A percentile compares a stretch with the other conserved stretches of the same genome.
Evolutionary conservation across 35 echinoderm and acorn worm genomes (phyloP).

Genomic region (Holothuria glaberrima): DNA sequence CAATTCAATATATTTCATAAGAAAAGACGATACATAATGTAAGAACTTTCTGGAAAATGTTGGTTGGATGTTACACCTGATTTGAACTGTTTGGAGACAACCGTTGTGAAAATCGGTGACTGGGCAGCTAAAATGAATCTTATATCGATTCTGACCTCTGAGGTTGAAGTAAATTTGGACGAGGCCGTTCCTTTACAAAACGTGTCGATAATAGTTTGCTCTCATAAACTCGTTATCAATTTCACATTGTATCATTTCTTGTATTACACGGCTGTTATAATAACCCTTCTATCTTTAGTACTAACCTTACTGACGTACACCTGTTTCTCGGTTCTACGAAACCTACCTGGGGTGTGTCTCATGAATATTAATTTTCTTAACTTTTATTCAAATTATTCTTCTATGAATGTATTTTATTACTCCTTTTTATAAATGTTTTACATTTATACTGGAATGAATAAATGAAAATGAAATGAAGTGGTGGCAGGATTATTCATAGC

Average conservation of each 20-base stretch:
- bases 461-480: too few relatives aligned
- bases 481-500: slow-evolving; percentile 69
- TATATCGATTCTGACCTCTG: background rate
- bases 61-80: background rate
- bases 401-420: too few relatives aligned
- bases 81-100: background rate
- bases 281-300: slow-evolving; percentile 37
- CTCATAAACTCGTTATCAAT: background rate
- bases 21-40: background rate
- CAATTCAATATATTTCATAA: too few relatives aligned
- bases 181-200: background rate
- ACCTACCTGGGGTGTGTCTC: slow-evolving; percentile 66
- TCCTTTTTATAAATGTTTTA: too few relatives aligned
- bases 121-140: background rate
- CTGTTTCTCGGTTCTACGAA: slow-evolving; percentile 59
- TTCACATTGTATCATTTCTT: background rate
- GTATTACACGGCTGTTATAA: background rate
- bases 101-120: background rate
- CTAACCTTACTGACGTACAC: slow-evolving; percentile 68
- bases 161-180: background rate
- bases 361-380: too few relatives aligned
- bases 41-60: background rate
- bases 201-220: background rate
- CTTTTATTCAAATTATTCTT: too few relatives aligned
- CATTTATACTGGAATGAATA: too few relatives aligned